These are phyloP conservation scores for Drosophila borealis DNA, from an alignment of 2,888 invertebrate species.

Conservation along the genomic window DNA sequence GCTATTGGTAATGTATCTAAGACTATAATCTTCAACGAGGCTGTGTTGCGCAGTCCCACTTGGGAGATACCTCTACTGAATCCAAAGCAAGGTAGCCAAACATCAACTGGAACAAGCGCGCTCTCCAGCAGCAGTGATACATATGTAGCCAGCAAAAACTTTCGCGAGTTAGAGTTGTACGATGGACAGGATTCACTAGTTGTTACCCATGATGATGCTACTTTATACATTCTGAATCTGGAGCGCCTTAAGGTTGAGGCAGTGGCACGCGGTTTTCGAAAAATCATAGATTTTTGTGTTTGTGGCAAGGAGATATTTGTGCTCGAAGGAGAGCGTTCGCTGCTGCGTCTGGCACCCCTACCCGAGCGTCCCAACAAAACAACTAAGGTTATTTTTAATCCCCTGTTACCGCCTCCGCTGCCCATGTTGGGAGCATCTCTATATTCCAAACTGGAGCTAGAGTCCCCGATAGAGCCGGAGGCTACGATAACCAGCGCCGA, in stretches of 20 bases:
- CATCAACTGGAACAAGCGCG: constrained; percentile 3
- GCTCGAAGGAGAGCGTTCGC: constrained; percentile 91
- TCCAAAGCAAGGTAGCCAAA: constrained; percentile 85
- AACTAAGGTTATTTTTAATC: constrained; percentile 83
- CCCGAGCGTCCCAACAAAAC: constrained; percentile 88
- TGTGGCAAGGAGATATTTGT: constrained; percentile 90
- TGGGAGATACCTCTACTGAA: constrained; percentile 90
- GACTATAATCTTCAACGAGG: constrained; percentile 92
- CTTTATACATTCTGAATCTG: constrained; percentile 92
- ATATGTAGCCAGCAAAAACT: constrained; percentile 83
- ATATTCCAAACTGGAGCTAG: constrained; percentile 66
- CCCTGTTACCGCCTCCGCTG: constrained; percentile 82
- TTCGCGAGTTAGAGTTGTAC: constrained; percentile 89
- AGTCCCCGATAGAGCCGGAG: constrained; percentile 82
- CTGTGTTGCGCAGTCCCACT: constrained; percentile 86
- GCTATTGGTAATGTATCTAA: constrained; percentile 91
- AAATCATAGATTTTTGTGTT: constrained; percentile 82
- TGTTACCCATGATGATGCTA: constrained; percentile 90
- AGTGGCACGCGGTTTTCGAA: constrained; percentile 88
- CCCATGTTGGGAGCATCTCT: constrained; percentile 70
- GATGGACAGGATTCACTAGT: constrained; percentile 88
- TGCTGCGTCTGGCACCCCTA: constrained; percentile 90
- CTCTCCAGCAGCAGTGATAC: constrained; percentile 23
- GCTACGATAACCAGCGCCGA: constrained; percentile 87
- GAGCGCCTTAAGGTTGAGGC: constrained; percentile 88